A percentile compares a stretch with the other conserved stretches of the same genome.
Conservation (phyloP, 2,113 vertebrate genomes). For the Tenrec ecaudatus region DNA sequence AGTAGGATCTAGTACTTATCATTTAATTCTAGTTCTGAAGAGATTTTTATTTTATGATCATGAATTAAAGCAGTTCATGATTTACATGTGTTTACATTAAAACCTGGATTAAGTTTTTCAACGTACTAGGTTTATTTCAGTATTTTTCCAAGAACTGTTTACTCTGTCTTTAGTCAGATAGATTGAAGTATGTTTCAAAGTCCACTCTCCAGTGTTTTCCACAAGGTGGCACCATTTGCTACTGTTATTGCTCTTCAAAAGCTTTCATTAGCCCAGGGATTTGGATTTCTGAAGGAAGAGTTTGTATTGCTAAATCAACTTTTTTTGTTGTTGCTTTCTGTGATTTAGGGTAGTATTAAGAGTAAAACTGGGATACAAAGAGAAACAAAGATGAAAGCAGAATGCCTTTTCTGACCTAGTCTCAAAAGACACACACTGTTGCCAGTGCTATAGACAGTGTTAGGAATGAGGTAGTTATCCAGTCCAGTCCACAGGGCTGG, state of each 20-base stretch:
- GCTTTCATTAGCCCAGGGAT: background rate
- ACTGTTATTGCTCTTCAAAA: constrained; percentile 1
- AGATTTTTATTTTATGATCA: constrained; percentile 40
- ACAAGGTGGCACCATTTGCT: constrained; percentile 83
- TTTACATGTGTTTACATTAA: background rate
- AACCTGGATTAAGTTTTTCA: constrained; percentile 24
- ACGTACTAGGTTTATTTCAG: constrained; percentile 8
- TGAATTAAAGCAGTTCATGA: constrained; percentile 44
- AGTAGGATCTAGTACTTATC: constrained; percentile 29
- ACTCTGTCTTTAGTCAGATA: background rate
- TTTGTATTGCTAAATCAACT: constrained; percentile 53
- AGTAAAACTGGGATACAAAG: constrained; percentile 1
- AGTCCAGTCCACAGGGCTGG: too few relatives aligned
- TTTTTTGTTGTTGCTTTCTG: constrained; percentile 52
- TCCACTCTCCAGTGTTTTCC: constrained; percentile 60
- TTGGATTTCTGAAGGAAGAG: background rate
- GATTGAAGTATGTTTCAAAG: constrained; percentile 35
- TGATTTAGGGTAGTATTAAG: constrained; percentile 48
- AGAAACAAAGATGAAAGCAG: background rate
- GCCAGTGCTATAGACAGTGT: too few relatives aligned
- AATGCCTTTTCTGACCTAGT: background rate
- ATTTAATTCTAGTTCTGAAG: constrained; percentile 37
- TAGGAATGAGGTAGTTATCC: too few relatives aligned
- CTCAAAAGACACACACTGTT: background rate
- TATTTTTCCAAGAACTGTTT: constrained; percentile 43